These are phyloP conservation scores for Ctenopoma kingsleyae DNA, from an alignment of 2,797 vertebrate species.

Conservation along the genomic window DNA sequence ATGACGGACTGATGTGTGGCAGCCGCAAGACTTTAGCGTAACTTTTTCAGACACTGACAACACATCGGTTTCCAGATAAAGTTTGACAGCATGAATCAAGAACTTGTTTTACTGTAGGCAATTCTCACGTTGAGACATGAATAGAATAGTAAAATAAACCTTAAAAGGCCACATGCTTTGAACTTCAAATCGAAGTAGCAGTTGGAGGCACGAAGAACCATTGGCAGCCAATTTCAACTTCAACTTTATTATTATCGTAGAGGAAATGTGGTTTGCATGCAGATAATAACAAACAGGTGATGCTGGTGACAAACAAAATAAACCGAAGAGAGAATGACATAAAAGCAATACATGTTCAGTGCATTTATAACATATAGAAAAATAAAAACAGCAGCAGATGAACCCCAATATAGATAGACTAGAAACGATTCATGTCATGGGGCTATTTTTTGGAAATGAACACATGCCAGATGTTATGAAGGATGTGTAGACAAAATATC, in stretches of 20 bases:
- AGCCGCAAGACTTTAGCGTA: slow-evolving; percentile 34
- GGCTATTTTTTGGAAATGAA: too few relatives aligned
- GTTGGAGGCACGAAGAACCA: neutral
- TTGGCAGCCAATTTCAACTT: neutral
- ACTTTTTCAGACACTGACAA: slow-evolving; percentile 31
- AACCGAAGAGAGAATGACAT: too few relatives aligned
- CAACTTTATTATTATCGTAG: neutral
- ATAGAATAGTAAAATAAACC: slow-evolving; percentile 9
- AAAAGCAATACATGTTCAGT: too few relatives aligned
- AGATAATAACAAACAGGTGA: neutral
- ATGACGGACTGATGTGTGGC: slow-evolving; percentile 47
- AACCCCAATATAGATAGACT: too few relatives aligned
- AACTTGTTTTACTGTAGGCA: slow-evolving; percentile 22
- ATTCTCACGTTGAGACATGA: slow-evolving; percentile 14
- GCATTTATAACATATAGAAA: too few relatives aligned
- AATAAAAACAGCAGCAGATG: too few relatives aligned
- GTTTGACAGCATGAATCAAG: slow-evolving; percentile 35
- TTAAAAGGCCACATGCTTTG: neutral
- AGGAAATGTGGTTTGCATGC: neutral
- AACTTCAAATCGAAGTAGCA: neutral
- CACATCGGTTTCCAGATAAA: slow-evolving; percentile 32
- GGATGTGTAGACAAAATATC: too few relatives aligned
- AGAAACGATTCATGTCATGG: too few relatives aligned
- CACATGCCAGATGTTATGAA: too few relatives aligned
- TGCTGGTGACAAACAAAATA: too few relatives aligned